Percentiles rank a stretch among this genome's conserved stretches.
Conservation (phyloP, 2,888 invertebrate species). For the Conchocele bisecta region DNA sequence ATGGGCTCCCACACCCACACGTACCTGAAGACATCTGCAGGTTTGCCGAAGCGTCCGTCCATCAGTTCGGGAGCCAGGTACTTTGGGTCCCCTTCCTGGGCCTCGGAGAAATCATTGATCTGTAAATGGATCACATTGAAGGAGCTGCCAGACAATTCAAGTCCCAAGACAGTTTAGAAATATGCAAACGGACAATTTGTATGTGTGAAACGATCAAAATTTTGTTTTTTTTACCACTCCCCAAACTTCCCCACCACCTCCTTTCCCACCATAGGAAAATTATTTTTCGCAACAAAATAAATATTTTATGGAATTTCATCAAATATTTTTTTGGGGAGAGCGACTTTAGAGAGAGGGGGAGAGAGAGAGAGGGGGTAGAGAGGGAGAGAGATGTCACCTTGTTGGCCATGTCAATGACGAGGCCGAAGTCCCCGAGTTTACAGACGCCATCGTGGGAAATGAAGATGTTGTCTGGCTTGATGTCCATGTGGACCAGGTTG, state of each 20-base stretch:
- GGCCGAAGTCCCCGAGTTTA: constrained; percentile 90
- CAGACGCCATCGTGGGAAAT: constrained; percentile 87
- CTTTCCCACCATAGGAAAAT: too few relatives aligned
- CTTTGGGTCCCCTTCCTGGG: constrained; percentile 89
- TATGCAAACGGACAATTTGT: too few relatives aligned
- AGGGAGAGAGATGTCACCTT: too few relatives aligned
- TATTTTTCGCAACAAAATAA: too few relatives aligned
- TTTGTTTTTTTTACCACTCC: constrained; percentile 1
- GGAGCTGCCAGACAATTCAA: too few relatives aligned
- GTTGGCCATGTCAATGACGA: constrained; percentile 87
- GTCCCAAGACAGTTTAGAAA: too few relatives aligned
- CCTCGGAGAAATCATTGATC: constrained; percentile 84
- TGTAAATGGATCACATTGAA: constrained; percentile 68
- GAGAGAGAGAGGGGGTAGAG: too few relatives aligned
- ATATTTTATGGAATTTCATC: too few relatives aligned
- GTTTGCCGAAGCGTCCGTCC: constrained; percentile 86
- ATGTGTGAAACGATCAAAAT: neutral
- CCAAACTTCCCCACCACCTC: too few relatives aligned
- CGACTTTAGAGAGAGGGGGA: too few relatives aligned
- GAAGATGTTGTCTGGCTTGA: constrained; percentile 91
- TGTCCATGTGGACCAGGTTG: constrained; percentile 89
- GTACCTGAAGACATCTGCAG: constrained; percentile 88
- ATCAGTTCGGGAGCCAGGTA: constrained; percentile 90
- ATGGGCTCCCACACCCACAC: too few relatives aligned
- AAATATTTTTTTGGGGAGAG: too few relatives aligned